A percentile compares a stretch with the other conserved stretches of the same genome.
Evolutionary conservation across 2,888 invertebrate genomes (phyloP).

Genomic region (Stegana nigrithorax): DNA sequence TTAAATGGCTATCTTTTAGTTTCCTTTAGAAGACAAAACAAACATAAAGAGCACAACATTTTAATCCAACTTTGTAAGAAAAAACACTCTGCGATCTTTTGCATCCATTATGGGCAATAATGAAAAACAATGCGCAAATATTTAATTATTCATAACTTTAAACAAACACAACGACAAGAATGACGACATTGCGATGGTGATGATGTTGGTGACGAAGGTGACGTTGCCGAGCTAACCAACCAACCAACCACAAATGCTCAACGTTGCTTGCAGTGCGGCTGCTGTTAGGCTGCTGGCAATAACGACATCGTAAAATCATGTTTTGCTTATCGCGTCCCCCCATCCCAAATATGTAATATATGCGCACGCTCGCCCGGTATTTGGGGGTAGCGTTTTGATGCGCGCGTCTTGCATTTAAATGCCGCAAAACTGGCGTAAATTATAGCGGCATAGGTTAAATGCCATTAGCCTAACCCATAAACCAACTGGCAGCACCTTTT

Average conservation of each 20-base stretch:
- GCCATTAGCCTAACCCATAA: slow-evolving; percentile 62
- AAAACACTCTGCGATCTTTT: too few species aligned
- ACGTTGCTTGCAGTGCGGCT: slow-evolving; percentile 21
- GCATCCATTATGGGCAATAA: too few species aligned
- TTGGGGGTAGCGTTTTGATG: slow-evolving; percentile 21
- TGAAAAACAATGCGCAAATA: slow-evolving; percentile 49
- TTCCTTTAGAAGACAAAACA: too few species aligned
- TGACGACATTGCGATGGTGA: slow-evolving; percentile 38
- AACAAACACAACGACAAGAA: slow-evolving; percentile 57
- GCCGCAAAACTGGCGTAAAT: slow-evolving; percentile 61
- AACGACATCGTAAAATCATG: slow-evolving; percentile 67
- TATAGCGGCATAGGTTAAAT: slow-evolving; percentile 67
- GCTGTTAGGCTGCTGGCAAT: slow-evolving; percentile 43
- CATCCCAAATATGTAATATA: slow-evolving; percentile 27
- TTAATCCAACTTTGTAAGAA: too few species aligned
- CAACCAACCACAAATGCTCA: slow-evolving; percentile 31
- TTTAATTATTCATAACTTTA: slow-evolving; percentile 69
- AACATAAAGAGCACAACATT: too few species aligned
- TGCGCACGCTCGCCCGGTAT: slow-evolving; percentile 10
- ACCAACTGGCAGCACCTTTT: slow-evolving; percentile 63
- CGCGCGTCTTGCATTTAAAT: slow-evolving; percentile 58
- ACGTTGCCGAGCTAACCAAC: slow-evolving; percentile 36
- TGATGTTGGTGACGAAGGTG: neutral
- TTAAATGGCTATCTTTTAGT: too few species aligned
- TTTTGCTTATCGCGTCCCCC: slow-evolving; percentile 56